Evolutionary conservation across 2,113 vertebrate species (phyloP).

Genomic region (Pseudorhombus dupliciocellatus): DNA sequence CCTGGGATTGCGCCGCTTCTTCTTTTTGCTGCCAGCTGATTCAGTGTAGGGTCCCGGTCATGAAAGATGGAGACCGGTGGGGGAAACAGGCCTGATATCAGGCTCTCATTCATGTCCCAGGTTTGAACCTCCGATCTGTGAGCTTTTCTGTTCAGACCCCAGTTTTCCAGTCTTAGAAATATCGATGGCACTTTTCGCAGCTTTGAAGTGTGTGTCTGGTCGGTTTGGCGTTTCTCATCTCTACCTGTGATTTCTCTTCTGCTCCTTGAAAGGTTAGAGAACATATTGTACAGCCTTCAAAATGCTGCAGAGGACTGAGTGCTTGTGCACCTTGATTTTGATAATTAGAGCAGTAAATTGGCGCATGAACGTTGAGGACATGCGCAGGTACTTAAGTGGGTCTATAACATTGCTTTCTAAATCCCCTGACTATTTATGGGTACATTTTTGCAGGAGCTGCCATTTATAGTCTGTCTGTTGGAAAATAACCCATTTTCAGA

Average conservation of each 20-base stretch:
- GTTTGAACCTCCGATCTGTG: constrained; percentile 9
- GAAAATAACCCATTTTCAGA: constrained; percentile 64
- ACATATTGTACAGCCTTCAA: constrained; percentile 29
- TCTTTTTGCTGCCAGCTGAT: constrained; percentile 15
- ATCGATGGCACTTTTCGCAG: constrained; percentile 1
- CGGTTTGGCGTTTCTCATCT: constrained; percentile 12
- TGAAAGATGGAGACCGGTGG: constrained; percentile 2
- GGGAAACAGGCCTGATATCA: constrained; percentile 1
- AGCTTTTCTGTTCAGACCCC: constrained; percentile 9
- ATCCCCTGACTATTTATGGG: constrained; percentile 51
- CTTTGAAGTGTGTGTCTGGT: constrained; percentile 14
- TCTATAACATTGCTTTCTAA: constrained; percentile 53
- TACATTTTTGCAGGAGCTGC: constrained; percentile 44
- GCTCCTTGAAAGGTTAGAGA: constrained; percentile 20
- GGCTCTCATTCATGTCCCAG: neutral
- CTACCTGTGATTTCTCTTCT: constrained; percentile 1
- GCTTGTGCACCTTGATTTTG: constrained; percentile 8
- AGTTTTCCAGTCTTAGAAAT: constrained; percentile 14
- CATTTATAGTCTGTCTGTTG: constrained; percentile 54
- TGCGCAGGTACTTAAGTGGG: constrained; percentile 39
- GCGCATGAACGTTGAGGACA: constrained; percentile 38
- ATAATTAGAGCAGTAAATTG: constrained; percentile 33
- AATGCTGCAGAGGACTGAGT: constrained; percentile 17
- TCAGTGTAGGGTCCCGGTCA: constrained; percentile 26
- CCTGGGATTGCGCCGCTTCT: constrained; percentile 4